Evolutionary conservation across 2,113 vertebrate species (phyloP).

Genomic region (Grus americana): DNA sequence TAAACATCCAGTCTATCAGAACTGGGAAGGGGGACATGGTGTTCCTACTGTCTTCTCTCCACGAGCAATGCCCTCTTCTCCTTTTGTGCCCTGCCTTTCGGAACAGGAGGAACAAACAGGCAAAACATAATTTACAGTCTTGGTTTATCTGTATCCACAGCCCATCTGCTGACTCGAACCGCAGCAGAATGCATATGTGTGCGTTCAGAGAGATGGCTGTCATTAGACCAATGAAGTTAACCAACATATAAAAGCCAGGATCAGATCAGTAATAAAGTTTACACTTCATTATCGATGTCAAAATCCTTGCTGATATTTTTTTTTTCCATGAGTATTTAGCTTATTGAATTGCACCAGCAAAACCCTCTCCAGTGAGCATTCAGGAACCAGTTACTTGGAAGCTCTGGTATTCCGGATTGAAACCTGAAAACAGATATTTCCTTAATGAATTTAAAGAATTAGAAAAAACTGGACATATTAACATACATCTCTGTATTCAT

Average conservation of each 20-base stretch:
- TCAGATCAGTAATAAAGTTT: constrained; percentile 54
- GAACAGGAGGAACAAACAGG: constrained; percentile 52
- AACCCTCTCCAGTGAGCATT: constrained; percentile 33
- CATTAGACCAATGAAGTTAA: constrained; percentile 54
- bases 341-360: constrained; percentile 38
- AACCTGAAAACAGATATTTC: constrained; percentile 61
- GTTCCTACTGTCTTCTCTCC: background rate
- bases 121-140: constrained; percentile 64
- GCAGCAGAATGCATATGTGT: constrained; percentile 53
- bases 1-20: background rate
- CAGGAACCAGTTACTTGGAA: constrained; percentile 16
- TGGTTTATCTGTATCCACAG: constrained; percentile 64
- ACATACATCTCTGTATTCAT: constrained; percentile 67
- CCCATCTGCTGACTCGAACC: constrained; percentile 65
- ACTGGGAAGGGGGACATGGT: background rate
- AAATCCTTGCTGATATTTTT: constrained; percentile 30
- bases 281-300: constrained; percentile 26
- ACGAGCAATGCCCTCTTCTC: background rate
- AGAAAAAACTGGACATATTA: constrained; percentile 73
- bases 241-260: constrained; percentile 39
- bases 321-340: background rate
- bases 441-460: constrained; percentile 72
- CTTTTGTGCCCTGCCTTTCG: constrained; percentile 43
- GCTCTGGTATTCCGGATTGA: constrained; percentile 40
- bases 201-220: constrained; percentile 43